These are phyloP conservation scores for Phaenicophaeus curvirostris DNA, from an alignment of 2,797 vertebrate species.

Conservation along the genomic window DNA sequence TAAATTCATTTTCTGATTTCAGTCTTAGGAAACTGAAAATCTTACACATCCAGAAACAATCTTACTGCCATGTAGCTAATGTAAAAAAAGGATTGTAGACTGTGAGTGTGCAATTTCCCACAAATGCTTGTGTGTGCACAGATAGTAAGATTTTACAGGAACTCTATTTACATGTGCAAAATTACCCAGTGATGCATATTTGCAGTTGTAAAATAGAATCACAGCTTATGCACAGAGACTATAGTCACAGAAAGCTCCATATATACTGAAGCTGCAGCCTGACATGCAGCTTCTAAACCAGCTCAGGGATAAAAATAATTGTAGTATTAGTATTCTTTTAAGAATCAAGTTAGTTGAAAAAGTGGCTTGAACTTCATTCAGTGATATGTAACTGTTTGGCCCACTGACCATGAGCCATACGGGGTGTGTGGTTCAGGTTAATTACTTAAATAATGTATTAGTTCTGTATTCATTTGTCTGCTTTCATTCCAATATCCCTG, in stretches of 20 bases:
- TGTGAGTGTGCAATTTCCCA: not conserved
- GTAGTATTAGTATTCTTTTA: not conserved
- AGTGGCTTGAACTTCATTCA: not conserved
- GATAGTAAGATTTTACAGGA: not conserved
- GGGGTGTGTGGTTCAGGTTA: not conserved
- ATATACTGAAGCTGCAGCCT: not conserved
- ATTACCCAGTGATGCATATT: constrained; percentile 15
- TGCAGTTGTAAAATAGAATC: not conserved
- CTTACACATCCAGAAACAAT: constrained; percentile 58
- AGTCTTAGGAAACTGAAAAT: constrained; percentile 33
- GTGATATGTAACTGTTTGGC: not conserved
- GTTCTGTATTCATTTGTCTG: not conserved
- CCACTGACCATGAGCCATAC: not conserved
- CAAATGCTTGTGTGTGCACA: constrained; percentile 7
- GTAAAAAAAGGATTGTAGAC: not conserved
- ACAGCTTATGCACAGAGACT: not conserved
- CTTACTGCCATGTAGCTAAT: constrained; percentile 35
- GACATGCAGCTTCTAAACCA: not conserved
- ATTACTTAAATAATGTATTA: not conserved
- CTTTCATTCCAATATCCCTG: not conserved
- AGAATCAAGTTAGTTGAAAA: not conserved
- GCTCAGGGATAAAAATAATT: not conserved
- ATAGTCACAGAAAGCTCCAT: not conserved
- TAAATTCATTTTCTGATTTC: constrained; percentile 52
- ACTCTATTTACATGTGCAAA: not conserved